Evolutionary conservation across 1,140 invertebrate species (phyloP), one percentile per base, ranked within the genome.

Genomic region (Zaprionus tsacasi): DNA sequence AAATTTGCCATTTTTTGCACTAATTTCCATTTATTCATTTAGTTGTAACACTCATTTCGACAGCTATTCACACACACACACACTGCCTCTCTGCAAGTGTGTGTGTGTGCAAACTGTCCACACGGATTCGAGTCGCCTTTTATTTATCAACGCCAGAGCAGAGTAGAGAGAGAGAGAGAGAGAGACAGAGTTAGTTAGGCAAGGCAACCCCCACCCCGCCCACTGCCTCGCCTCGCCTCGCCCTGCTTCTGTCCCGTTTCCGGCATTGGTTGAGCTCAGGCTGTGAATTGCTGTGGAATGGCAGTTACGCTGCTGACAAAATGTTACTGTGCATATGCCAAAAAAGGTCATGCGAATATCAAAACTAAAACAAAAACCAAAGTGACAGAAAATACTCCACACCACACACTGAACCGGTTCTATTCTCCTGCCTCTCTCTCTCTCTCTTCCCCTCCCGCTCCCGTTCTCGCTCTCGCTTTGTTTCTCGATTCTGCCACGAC

Each of bases 21-120:
- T 86, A 86, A 86, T 87, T 86, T 82, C 69, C 76, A 86, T 79
- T 86, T 82, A 86, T 86, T 86, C 83, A 88, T 86, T 86, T 87
- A 79, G 82, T 86, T 86, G 76, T 79, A 82, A 74, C 79, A 86
- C 79, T 86, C 82, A 86, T 86, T 86, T 76, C 72, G 72, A 56
- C 76, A 86, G 76, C 71, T 66, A 79, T 87, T 82, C 80, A 76
- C 68, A 71, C 45, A 70, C 56, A 70, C 70, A 58, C 52, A 15
- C n/a, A 56, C 57, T 91, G 91, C 91, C 90, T 83, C 83, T 86
- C 91, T 83, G n/a, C n/a, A n/a, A n/a, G n/a, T 54, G 25, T 58
- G 58, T 55, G 12, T 36, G 27, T 55, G 10, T 50, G 48, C 57
- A 55, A 11, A 40, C 35, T 55, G 63, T 57, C 57, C 52, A 57